A percentile compares a stretch with the other conserved stretches of the same genome.
phyloP scores from a whole-genome alignment of 2,888 invertebrate genomes.

The Hydraecia micacea region DNA sequence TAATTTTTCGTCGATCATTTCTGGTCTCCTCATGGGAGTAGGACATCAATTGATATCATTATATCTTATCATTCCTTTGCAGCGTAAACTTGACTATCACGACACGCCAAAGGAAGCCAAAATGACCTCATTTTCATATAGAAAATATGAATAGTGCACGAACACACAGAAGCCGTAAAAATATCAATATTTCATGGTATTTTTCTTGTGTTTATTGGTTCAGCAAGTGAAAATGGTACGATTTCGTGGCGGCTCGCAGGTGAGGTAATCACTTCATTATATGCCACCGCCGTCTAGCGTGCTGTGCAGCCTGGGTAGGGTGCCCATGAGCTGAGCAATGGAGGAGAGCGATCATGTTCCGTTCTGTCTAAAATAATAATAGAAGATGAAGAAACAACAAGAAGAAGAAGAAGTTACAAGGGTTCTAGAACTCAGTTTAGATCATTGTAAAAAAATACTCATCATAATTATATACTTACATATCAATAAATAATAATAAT shows the following conservation, averaged over 20 bases:
- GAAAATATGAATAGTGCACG: neutral
- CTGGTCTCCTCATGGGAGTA: neutral
- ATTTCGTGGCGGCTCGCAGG: conserved; percentile 62
- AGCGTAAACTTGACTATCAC: too few species aligned
- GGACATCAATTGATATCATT: neutral
- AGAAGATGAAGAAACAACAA: too few species aligned
- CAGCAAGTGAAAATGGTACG: conserved; percentile 76
- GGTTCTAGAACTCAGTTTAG: too few species aligned
- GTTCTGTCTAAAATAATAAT: too few species aligned
- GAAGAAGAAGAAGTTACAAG: too few species aligned
- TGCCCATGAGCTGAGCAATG: conserved; percentile 9
- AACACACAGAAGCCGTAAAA: conserved; percentile 30
- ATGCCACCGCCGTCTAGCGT: conserved; percentile 61
- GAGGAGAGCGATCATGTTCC: too few species aligned
- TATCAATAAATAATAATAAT: too few species aligned
- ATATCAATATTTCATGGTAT: conserved; percentile 61
- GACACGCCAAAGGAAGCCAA: conserved; percentile 2
- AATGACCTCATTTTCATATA: too few species aligned
- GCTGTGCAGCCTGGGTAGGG: conserved; percentile 50
- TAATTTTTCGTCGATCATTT: neutral
- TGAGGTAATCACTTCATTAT: conserved; percentile 80
- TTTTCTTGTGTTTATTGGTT: conserved; percentile 59
- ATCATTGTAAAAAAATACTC: too few species aligned
- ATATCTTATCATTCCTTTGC: neutral
- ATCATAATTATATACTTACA: too few species aligned